Base-by-base conservation (phyloP, 1,140 invertebrate genomes). In the Harlomillsia oculata region DNA sequence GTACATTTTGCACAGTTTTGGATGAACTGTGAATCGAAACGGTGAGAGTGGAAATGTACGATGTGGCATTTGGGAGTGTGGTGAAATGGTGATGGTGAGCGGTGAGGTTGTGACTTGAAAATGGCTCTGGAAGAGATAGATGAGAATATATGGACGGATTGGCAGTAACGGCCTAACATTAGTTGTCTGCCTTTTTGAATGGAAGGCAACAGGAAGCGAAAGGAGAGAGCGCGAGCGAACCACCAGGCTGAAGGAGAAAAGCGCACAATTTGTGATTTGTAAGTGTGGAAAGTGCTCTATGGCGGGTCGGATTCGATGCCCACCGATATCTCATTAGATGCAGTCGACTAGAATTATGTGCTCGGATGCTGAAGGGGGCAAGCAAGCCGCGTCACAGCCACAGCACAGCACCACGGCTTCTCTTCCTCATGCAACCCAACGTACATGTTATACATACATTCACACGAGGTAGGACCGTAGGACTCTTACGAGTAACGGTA, bases 101-200 rank as follows among this genome's bases (percentile, higher is more conserved):
- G 29, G 8, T 45, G n/a, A 9, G 11, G 28, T 25, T 25, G 43
- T 29, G 30, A 28, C 14, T 20, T 45, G 21, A n/a, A 40, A 21
- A 13, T n/a, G 45, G 36, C 39, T 20, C 4, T 41, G 18, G 45
- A 32, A 13, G 16, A 32, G 45, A 48, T 48, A 32, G 45, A 48
- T 48, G 45, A 48, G 45, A 32, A 48, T 32, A 48, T 48, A 48
- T 48, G 45, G 29, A 48, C 20, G 28, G 28, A 48, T 30, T 48
- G 45, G 45, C 45, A 48, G 16, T 48, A 32, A 32, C 45, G 45
- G 23, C 29, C n/a, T n/a, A n/a, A n/a, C n/a, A n/a, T n/a, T n/a
- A n/a, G n/a, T n/a, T n/a, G n/a, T n/a, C n/a, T n/a, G n/a, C n/a
- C n/a, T n/a, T n/a, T n/a, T n/a, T n/a, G n/a, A n/a, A n/a, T n/a